Evolutionary conservation across 92 coral and sea anemone species (phyloP).

Genomic region (Porites cylindrica): DNA sequence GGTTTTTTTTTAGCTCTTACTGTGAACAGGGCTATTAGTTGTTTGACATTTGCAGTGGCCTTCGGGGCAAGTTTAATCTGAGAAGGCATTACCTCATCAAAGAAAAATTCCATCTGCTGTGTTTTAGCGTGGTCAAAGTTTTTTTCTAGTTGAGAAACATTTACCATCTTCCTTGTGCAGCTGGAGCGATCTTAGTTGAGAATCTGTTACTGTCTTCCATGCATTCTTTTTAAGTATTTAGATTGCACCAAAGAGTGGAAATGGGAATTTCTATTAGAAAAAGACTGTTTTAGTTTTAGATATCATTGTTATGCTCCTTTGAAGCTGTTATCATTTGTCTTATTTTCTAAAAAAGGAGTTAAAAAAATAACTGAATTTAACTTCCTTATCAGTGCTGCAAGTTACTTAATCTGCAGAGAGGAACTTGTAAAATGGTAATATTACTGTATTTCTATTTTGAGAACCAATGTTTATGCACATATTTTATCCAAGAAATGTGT

Average conservation of each 20-base stretch:
- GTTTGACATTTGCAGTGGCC: background rate
- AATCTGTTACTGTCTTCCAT: background rate
- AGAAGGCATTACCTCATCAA: no score
- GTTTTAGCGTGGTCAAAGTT: no score
- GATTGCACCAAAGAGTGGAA: background rate
- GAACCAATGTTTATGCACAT: background rate
- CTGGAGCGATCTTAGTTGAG: background rate
- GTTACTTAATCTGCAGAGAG: background rate
- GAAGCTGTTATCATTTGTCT: background rate
- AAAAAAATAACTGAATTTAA: no score
- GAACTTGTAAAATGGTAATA: background rate
- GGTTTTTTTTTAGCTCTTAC: background rate
- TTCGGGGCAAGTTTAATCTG: background rate
- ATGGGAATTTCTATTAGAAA: background rate
- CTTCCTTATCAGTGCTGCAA: background rate
- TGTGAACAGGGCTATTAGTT: conserved; percentile 1
- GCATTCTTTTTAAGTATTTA: background rate
- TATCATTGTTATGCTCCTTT: background rate
- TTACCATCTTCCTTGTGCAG: background rate
- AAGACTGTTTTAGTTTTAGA: background rate
- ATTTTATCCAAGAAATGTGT: background rate
- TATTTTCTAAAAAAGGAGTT: no score
- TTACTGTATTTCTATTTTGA: background rate
- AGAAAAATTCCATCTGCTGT: no score
- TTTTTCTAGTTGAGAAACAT: background rate